A percentile compares a stretch with the other conserved stretches of the same genome.
phyloP scores from a whole-genome alignment of 2,888 invertebrate species.

The Drosophila pseudotakahashii region DNA sequence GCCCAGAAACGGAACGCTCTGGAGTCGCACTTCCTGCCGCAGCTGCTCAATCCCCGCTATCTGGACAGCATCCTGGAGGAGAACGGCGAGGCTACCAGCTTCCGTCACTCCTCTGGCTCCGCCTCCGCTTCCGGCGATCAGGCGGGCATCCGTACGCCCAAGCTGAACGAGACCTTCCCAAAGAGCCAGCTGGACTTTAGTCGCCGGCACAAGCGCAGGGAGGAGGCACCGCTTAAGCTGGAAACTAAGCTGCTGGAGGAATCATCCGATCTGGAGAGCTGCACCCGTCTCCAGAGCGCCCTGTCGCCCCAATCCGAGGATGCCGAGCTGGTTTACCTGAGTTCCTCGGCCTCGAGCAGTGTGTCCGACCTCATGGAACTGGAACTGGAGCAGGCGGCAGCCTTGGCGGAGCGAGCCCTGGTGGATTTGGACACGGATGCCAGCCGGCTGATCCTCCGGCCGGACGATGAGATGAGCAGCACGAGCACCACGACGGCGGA shows the following conservation, averaged over 20 bases:
- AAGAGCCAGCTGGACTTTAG: conserved; percentile 83
- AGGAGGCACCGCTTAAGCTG: conserved; percentile 85
- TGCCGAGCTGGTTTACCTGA: conserved; percentile 89
- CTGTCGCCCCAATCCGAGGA: conserved; percentile 85
- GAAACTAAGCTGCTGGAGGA: conserved; percentile 87
- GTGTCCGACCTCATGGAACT: conserved; percentile 87
- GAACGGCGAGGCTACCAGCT: conserved; percentile 86
- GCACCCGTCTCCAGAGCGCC: conserved; percentile 85
- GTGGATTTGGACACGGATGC: conserved; percentile 78
- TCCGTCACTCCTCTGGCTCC: conserved; percentile 44
- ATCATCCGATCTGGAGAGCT: conserved; percentile 86
- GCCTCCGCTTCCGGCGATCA: conserved; percentile 51
- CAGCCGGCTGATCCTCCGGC: conserved; percentile 70
- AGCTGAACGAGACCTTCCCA: conserved; percentile 83
- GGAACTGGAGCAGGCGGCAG: conserved; percentile 81
- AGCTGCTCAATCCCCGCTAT: conserved; percentile 87
- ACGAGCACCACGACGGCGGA: conserved; percentile 58
- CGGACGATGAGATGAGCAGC: conserved; percentile 60
- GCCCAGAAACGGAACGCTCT: conserved; percentile 86
- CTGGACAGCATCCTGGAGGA: conserved; percentile 92
- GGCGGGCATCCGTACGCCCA: conserved; percentile 67
- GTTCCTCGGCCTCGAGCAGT: conserved; percentile 88
- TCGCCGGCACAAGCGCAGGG: conserved; percentile 78
- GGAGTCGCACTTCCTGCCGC: conserved; percentile 86
- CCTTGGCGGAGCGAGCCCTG: conserved; percentile 58